Base-by-base conservation (phyloP, 1,140 invertebrate genomes). In the Bradynema listronoti region DNA sequence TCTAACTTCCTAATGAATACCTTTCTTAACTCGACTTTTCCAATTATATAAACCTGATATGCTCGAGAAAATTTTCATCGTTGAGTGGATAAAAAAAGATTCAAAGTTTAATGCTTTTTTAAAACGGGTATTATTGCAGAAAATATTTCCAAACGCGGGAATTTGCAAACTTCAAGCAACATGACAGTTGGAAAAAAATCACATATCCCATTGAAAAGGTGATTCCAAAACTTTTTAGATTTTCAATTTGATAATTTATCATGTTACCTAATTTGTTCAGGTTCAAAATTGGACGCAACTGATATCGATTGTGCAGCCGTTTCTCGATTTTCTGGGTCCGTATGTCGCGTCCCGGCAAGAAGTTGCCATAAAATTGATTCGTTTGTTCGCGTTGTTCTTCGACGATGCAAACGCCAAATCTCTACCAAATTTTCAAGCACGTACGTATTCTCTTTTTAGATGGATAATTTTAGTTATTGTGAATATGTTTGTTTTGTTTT, bases 331-430 rank as follows among this genome's bases (percentile, higher is more conserved):
- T 14, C 81, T 97, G 46, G 93, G 93, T 32, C 88, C 92, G 1
- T 86, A 91, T 59, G 80, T 95, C 46, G 86, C 89, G 64, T 84
- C 85, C 66, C 89, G 95, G 82, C 86, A 90, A 0, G 84, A 90
- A 58, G 81, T 94, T 14, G 85, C 83, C 27, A 75, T 78, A 27
- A 84, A 83, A 65, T 63, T 84, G 6, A 77, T 83, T 6, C 71
- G 83, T 36, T 58, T 95, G 81, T 87, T 90, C 71, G 92, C 91
- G 82, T 82, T 89, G 46, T 84, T 88, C 64, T 81, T 86, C 25
- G 73, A 87, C 19, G 83, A 83, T 57, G 82, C 84, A 65, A 25
- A 75, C 54, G 59, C 53, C 14, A 29, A 58, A 58, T 19, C 11
- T 14, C 19, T 22, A 22, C 29, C 32, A 2, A 16, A 24, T 59